These are phyloP conservation scores for Oncorhynchus clarkii DNA, from an alignment of 2,113 vertebrate genomes.

Conservation along the genomic window DNA sequence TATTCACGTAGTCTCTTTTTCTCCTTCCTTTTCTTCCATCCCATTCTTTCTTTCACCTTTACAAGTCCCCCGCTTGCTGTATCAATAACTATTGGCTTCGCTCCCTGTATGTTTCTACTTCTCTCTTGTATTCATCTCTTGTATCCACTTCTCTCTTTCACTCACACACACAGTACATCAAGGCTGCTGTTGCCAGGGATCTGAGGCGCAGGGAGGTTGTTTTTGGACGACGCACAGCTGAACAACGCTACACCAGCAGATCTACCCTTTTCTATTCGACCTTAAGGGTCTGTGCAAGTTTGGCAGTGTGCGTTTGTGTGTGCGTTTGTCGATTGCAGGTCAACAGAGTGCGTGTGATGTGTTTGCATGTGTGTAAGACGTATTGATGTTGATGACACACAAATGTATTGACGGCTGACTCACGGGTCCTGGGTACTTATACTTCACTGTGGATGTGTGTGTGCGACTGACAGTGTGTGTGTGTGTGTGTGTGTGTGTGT, in stretches of 20 bases:
- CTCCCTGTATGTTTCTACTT: too few relatives aligned
- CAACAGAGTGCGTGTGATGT: too few relatives aligned
- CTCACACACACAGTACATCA: not conserved
- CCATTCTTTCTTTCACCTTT: not conserved
- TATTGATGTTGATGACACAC: too few relatives aligned
- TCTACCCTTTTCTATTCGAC: not conserved
- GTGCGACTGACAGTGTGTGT: not conserved
- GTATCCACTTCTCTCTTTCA: not conserved
- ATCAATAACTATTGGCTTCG: too few relatives aligned
- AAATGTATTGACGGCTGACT: too few relatives aligned
- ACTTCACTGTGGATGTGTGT: not conserved
- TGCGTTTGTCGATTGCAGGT: not conserved
- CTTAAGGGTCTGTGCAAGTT: not conserved
- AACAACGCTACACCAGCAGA: slow-evolving; percentile 22
- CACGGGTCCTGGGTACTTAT: too few relatives aligned
- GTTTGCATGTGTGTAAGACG: too few relatives aligned
- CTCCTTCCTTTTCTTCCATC: not conserved
- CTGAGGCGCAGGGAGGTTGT: not conserved
- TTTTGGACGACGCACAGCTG: not conserved
- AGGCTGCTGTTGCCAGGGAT: not conserved
- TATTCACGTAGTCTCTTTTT: not conserved
- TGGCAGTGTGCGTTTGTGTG: not conserved
- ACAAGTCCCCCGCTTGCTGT: too few relatives aligned
- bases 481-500: slow-evolving; percentile 6
- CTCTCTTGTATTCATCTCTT: not conserved